phyloP scores from a whole-genome alignment of 2,888 invertebrate genomes.

The Drosophila koepferae region DNA sequence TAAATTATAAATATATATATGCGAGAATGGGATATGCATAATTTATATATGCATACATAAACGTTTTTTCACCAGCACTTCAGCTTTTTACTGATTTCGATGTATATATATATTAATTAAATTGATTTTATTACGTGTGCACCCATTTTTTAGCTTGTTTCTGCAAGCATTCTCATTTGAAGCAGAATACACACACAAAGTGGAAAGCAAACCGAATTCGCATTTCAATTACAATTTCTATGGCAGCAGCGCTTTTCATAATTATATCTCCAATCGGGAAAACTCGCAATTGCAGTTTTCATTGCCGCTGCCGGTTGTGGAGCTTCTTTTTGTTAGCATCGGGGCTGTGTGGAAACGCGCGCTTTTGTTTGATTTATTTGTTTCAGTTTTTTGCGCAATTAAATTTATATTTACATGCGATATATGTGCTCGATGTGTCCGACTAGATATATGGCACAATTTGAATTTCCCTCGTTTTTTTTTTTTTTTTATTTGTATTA shows the following conservation, averaged over 20 bases:
- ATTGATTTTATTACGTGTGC: slow-evolving; percentile 18
- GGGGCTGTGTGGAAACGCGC: background rate
- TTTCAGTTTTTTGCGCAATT: slow-evolving; percentile 65
- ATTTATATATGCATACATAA: too few species aligned
- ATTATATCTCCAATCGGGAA: slow-evolving; percentile 57
- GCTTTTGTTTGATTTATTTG: slow-evolving; percentile 49
- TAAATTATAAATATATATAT: too few species aligned
- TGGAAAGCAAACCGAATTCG: slow-evolving; percentile 17
- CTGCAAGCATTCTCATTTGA: slow-evolving; percentile 6
- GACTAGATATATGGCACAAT: slow-evolving; percentile 59
- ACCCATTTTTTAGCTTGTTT: slow-evolving; percentile 4
- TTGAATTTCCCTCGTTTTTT: slow-evolving; percentile 32
- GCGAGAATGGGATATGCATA: too few species aligned
- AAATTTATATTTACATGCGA: slow-evolving; percentile 74
- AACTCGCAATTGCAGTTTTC: slow-evolving; percentile 36
- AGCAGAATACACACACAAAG: slow-evolving; percentile 4
- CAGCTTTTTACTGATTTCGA: slow-evolving; percentile 1
- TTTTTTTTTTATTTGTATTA: too few species aligned
- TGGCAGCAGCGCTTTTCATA: slow-evolving; percentile 48
- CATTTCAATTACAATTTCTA: slow-evolving; percentile 67
- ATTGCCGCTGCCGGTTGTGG: background rate
- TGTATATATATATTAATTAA: slow-evolving; percentile 25
- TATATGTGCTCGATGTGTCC: slow-evolving; percentile 38
- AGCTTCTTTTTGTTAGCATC: slow-evolving; percentile 9
- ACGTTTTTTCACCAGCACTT: background rate